phyloP scores from a whole-genome alignment of 2,797 vertebrate genomes.

The Hyperoplus lanceolatus region DNA sequence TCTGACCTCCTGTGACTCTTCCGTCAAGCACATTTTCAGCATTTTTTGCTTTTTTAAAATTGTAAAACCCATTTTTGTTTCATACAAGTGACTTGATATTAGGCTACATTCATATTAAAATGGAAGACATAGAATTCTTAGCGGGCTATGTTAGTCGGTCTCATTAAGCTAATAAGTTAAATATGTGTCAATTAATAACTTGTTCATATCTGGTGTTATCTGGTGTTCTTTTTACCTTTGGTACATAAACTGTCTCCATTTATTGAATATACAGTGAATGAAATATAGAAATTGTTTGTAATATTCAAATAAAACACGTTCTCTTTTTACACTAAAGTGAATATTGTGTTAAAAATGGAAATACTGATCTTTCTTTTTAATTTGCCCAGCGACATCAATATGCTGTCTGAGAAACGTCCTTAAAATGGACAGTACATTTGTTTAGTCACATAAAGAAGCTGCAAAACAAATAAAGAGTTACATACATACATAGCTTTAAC shows the following conservation, averaged over 20 bases:
- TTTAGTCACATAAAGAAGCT: not conserved
- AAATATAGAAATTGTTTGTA: not conserved
- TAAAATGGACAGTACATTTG: not conserved
- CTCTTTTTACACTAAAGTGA: not conserved
- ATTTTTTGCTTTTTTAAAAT: not conserved
- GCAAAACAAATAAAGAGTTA: not conserved
- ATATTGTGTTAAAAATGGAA: not conserved
- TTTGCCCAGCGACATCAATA: not conserved
- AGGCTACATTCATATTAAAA: not conserved
- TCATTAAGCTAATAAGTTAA: not conserved
- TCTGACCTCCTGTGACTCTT: not conserved
- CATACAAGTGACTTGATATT: not conserved
- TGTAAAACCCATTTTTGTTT: not conserved
- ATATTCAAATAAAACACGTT: constrained; percentile 3
- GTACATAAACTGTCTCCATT: not conserved
- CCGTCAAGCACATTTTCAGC: not conserved
- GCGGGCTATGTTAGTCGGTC: not conserved
- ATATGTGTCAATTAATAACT: not conserved
- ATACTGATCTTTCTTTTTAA: not conserved
- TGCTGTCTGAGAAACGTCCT: not conserved
- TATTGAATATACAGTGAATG: not conserved
- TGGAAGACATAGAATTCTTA: not conserved
- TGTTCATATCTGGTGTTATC: not conserved
- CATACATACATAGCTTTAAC: not conserved
- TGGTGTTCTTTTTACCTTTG: not conserved